Evolutionary conservation across 2,797 vertebrate species (phyloP).

Genomic region (Apogon hyalosoma): DNA sequence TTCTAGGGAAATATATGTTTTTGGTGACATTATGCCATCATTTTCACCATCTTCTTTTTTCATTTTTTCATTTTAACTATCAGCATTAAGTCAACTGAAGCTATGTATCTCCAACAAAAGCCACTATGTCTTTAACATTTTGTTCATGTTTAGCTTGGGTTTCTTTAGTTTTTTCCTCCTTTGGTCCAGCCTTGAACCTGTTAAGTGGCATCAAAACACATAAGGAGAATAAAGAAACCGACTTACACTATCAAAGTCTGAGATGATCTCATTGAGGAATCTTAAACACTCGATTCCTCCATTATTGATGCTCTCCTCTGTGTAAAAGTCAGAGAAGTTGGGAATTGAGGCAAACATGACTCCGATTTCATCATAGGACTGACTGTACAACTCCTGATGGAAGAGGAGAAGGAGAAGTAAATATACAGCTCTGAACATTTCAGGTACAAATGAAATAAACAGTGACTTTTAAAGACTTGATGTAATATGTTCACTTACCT

Average conservation of each 20-base stretch:
- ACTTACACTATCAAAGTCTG: constrained; percentile 95
- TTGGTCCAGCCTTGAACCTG: background rate
- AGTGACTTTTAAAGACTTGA: background rate
- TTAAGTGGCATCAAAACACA: background rate
- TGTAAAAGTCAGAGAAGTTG: constrained; percentile 98
- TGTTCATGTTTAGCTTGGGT: too few species aligned
- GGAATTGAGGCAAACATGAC: constrained; percentile 99
- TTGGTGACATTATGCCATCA: too few species aligned
- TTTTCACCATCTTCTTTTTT: too few species aligned
- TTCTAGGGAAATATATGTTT: too few species aligned
- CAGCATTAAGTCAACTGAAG: too few species aligned
- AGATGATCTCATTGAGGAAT: constrained; percentile 99
- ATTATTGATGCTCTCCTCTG: constrained; percentile 97
- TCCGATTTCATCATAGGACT: constrained; percentile 96
- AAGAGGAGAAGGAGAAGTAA: background rate
- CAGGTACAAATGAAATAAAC: background rate
- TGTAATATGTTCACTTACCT: constrained; percentile 78
- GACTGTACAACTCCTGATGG: constrained; percentile 94
- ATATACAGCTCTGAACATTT: background rate
- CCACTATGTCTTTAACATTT: too few species aligned
- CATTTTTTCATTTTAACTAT: too few species aligned
- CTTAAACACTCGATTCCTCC: constrained; percentile 96
- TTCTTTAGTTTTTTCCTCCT: too few species aligned
- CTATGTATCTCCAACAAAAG: too few species aligned
- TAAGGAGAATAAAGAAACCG: background rate